These are phyloP conservation scores for Atopsyche davidsoni DNA, from an alignment of 1,140 invertebrate species.

Conservation along the genomic window DNA sequence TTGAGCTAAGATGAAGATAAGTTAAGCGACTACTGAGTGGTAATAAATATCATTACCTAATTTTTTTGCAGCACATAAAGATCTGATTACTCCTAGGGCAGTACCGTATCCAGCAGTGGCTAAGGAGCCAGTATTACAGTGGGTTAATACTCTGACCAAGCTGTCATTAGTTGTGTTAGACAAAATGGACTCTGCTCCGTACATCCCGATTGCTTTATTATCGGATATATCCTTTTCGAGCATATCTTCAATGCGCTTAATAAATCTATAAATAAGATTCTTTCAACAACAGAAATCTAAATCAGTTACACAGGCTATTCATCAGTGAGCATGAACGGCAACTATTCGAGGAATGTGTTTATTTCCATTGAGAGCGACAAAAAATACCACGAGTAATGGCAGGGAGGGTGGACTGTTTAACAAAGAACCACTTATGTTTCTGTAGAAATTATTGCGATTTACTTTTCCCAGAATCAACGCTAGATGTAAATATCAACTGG, in stretches of 20 bases:
- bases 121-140: constrained; percentile 96
- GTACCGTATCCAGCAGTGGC: constrained; percentile 97
- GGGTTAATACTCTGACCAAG: constrained; percentile 74
- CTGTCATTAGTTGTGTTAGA: constrained; percentile 48
- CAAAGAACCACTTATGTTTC: too few species aligned
- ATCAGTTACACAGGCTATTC: too few species aligned
- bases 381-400: too few species aligned
- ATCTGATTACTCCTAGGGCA: constrained; percentile 89
- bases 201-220: constrained; percentile 78
- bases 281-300: too few species aligned
- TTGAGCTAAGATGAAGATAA: not conserved
- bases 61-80: constrained; percentile 62
- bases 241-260: constrained; percentile 71
- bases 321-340: too few species aligned
- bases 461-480: too few species aligned
- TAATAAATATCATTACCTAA: constrained; percentile 61
- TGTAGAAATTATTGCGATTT: too few species aligned
- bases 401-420: too few species aligned
- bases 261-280: constrained; percentile 66
- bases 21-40: too few species aligned
- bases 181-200: constrained; percentile 75
- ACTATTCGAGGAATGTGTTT: too few species aligned
- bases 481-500: too few species aligned
- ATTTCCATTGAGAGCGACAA: too few species aligned
- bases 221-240: constrained; percentile 77